Base-by-base conservation (phyloP, 2,113 vertebrate species). In the Cnemophilus loriae region DNA sequence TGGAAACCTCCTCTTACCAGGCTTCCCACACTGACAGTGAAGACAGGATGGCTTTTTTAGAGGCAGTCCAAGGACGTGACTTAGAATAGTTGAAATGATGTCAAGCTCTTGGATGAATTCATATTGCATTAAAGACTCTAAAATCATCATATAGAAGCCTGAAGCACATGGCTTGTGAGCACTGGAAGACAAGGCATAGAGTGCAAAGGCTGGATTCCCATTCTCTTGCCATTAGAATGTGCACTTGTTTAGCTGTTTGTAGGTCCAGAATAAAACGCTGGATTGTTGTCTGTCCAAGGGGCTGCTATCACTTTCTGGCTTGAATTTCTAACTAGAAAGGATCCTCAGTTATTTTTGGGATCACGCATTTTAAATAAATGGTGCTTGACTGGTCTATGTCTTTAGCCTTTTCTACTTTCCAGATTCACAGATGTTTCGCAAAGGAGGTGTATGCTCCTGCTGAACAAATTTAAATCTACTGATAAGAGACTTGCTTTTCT, bases 271-370 rank as follows among this genome's bases (percentile, higher is more conserved):
- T 41, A 35, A 70, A 93, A 68, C 12, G 27, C 27, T 49, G 46
- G 28, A 22, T 67, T 47, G 11, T 44, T 8, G 1, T 13, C 21
- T 5, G 3, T 47, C 35, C 41, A 56, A 21, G 1, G 3, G 26
- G 9, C 20, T 73, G n/a, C 22, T 69, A 11, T 64, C 0, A 0
- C 46, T 86, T 80, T 44, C 49, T 88, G 44, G 14, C 44, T 74
- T 84, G 15, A 15, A 20, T 60, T 95, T 80, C 23, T 46, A 94
- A 12, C 39, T 87, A 39, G 19, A 53, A 74, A 77, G 1, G 0
- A 42, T 39, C n/a, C 30, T 74, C 21, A 56, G 12, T 39, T 90
- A 73, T 83, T 89, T 92, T 53, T 35, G 46, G 28, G 32, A 56
- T 59, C 12, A 13, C 13, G 61, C 2, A 12, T 69, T 86, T 90